Conservation (phyloP, 2,888 invertebrate genomes). For the Thera obeliscata region DNA sequence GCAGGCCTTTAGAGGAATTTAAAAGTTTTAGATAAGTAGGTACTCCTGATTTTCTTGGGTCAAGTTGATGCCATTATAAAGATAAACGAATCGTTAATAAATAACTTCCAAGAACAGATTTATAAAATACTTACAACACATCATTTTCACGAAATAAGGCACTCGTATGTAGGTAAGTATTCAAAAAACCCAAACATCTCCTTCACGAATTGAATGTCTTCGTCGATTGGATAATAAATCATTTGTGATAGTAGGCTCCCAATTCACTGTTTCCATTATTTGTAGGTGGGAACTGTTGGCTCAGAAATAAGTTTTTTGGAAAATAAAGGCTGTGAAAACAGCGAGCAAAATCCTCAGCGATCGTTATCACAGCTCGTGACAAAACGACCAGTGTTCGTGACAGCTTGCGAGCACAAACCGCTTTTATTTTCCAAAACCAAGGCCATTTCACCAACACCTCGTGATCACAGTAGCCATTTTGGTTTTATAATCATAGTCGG, state of each 20-base stretch:
- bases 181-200: too few relatives aligned
- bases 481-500: background rate
- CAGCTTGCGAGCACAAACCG: background rate
- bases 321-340: background rate
- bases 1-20: too few relatives aligned
- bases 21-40: too few relatives aligned
- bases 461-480: background rate
- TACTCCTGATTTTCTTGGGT: too few relatives aligned
- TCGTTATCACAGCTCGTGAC: constrained; percentile 7
- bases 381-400: constrained; percentile 5
- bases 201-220: too few relatives aligned
- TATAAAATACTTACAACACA: too few relatives aligned
- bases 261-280: background rate
- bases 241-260: background rate
- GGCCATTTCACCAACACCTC: background rate
- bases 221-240: too few relatives aligned
- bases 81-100: too few relatives aligned
- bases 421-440: background rate
- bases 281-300: background rate
- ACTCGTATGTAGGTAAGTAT: too few relatives aligned
- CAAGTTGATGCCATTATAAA: too few relatives aligned
- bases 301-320: background rate
- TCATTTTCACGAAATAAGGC: too few relatives aligned
- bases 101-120: too few relatives aligned
- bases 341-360: background rate